Base-by-base conservation (phyloP, 2,797 vertebrate species). In the Australoheros facetus region DNA sequence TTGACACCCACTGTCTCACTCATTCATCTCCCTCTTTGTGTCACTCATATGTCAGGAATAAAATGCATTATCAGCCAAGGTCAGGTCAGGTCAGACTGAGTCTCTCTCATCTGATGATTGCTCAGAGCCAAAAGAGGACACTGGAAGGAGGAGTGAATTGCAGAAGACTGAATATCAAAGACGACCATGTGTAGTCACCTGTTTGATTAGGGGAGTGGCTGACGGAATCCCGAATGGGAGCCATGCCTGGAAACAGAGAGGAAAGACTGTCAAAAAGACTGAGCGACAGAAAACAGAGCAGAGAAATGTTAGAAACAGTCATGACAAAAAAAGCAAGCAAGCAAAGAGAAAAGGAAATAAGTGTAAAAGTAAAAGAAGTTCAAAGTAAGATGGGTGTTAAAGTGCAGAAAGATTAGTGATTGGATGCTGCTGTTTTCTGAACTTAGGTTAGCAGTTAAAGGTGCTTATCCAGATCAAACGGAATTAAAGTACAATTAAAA, bases 121-220 rank as follows among this genome's bases (percentile, higher is more conserved):
- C 64, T 62, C 37, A 72, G 76, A 77, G 75, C 10, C 62, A 81
- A 69, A 71, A 71, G 28, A 71, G 79, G 74, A 74, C 21, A 71
- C 1, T 57, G 53, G 48, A 53, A 74, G 30, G 32, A 78, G 70
- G 69, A 66, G 45, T 26, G 34, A 75, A 84, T 77, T 4, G 14
- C 59, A 83, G 79, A 84, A 62, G 37, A 78, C 64, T 26, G 6
- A 73, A 73, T 55, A 72, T 59, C 62, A 71, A 75, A 80, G 54
- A 62, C 77, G 62, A 85, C 80, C 78, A 84, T 85, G 83, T 93
- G 89, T 94, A 83, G 87, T 96, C 95, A 98, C 97, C 97, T 98
- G 97, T 97, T 96, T 97, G 97, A 96, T 97, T 98, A 97, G 97
- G 95, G 94, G 97, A 98, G 96, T 97, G 97, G 96, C 97, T 97